Evolutionary conservation across 2,797 vertebrate species (phyloP), one percentile per base, ranked within the genome.

Genomic region (Falco naumanni): DNA sequence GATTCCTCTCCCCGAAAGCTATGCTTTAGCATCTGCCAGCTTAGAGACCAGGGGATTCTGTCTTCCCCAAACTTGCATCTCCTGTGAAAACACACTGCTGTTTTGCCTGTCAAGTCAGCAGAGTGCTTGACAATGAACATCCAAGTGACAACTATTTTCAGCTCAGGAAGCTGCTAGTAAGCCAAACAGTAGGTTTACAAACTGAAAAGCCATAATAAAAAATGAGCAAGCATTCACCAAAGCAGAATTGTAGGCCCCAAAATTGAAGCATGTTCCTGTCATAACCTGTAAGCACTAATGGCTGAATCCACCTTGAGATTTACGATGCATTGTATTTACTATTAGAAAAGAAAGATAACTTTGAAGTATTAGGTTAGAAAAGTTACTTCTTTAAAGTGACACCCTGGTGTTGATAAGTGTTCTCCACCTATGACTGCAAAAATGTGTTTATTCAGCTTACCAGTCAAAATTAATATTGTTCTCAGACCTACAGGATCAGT

Each of bases 381-480:
- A 93, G 88, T 96, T 95, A 89, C 84, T 87, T 89, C 71, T 96
- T 88, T 89, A 89, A 95, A 97, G 94, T 93, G 94, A 94, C 68
- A 87, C 60, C 41, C 47, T 45, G 7, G 6, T 85, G 74, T 88
- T 96, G 79, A 87, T 95, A 96, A 96, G 90, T 74, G 79, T 81
- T 92, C 78, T 94, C 70, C 66, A 54, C n/a, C 78, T 94, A 57
- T 60, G 83, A 95, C 25, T 83, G 26, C 83, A 95, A 96, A 95
- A 94, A 81, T 66, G 45, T 89, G 50, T 95, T 97, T 97, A 95
- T 96, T 96, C 89, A 94, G 84, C 60, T 94, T 96, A 95, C 69
- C 47, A 95, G 69, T 95, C 70, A 95, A 96, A 97, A 97, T 94
- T 91, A 97, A 95, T 97, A 81, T 83, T 96, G 54, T 90, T 92